phyloP scores from a whole-genome alignment of 2,113 vertebrate genomes.

The Scophthalmus maximus region DNA sequence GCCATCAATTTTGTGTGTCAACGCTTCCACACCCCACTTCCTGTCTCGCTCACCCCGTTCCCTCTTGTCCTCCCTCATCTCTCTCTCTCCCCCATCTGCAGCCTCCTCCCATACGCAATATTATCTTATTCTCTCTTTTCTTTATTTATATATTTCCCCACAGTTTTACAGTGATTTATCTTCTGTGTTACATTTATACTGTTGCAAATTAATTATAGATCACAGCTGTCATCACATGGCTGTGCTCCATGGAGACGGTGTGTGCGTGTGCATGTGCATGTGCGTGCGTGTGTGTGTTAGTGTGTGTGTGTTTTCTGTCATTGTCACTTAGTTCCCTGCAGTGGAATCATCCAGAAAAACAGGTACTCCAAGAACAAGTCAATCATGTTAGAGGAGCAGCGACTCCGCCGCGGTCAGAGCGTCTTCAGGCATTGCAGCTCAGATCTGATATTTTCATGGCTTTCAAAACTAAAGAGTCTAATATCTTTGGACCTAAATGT shows the following conservation, averaged over 20 bases:
- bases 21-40: too few relatives aligned
- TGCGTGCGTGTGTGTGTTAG: too few relatives aligned
- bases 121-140: slow-evolving; percentile 40
- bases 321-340: slow-evolving; percentile 5
- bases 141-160: slow-evolving; percentile 59
- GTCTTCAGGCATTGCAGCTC: too few relatives aligned
- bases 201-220: slow-evolving; percentile 61
- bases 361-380: too few relatives aligned
- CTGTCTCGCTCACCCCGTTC: slow-evolving; percentile 17
- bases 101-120: slow-evolving; percentile 9
- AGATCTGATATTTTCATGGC: too few relatives aligned
- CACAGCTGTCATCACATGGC: slow-evolving; percentile 39
- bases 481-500: too few relatives aligned
- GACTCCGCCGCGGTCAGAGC: too few relatives aligned
- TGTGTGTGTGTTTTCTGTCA: slow-evolving; percentile 18
- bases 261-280: too few relatives aligned
- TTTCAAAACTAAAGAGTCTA: too few relatives aligned
- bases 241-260: slow-evolving; percentile 19
- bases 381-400: too few relatives aligned
- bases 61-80: slow-evolving; percentile 58
- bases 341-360: slow-evolving; percentile 18
- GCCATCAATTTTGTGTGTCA: slow-evolving; percentile 53
- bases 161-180: slow-evolving; percentile 66
- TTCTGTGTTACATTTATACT: slow-evolving; percentile 52
- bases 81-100: slow-evolving; percentile 26